phyloP scores from a whole-genome alignment of 2,888 invertebrate genomes.

The Megamerina dolium region DNA sequence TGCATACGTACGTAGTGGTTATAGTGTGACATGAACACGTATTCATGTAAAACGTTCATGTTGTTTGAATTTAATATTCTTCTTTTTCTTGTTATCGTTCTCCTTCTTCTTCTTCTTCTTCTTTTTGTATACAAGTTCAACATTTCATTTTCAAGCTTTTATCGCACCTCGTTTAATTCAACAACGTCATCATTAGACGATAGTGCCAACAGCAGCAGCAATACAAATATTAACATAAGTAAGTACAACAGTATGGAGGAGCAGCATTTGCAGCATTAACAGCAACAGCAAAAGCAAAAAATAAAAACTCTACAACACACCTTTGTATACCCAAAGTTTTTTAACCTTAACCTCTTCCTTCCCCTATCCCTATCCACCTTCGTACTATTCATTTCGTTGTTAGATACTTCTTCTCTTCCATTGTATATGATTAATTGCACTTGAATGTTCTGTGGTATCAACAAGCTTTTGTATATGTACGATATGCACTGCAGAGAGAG shows the following conservation, averaged over 20 bases:
- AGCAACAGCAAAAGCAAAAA: background rate
- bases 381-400: background rate
- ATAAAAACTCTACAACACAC: background rate
- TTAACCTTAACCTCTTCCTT: background rate
- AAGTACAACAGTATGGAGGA: background rate
- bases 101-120: background rate
- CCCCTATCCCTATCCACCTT: background rate
- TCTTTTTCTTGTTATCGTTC: too few relatives aligned
- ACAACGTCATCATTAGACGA: constrained; percentile 2
- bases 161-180: background rate
- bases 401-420: background rate
- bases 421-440: constrained; percentile 11
- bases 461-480: too few relatives aligned
- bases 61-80: background rate
- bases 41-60: background rate
- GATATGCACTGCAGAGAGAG: too few relatives aligned
- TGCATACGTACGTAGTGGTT: too few relatives aligned
- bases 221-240: background rate
- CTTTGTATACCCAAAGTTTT: background rate
- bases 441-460: constrained; percentile 9
- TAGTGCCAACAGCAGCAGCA: background rate
- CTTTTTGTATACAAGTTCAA: background rate
- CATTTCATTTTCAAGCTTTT: background rate
- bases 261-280: background rate
- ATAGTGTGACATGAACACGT: background rate